Base-by-base conservation (phyloP, 2,797 vertebrate species). In the Antennarius maculatus region DNA sequence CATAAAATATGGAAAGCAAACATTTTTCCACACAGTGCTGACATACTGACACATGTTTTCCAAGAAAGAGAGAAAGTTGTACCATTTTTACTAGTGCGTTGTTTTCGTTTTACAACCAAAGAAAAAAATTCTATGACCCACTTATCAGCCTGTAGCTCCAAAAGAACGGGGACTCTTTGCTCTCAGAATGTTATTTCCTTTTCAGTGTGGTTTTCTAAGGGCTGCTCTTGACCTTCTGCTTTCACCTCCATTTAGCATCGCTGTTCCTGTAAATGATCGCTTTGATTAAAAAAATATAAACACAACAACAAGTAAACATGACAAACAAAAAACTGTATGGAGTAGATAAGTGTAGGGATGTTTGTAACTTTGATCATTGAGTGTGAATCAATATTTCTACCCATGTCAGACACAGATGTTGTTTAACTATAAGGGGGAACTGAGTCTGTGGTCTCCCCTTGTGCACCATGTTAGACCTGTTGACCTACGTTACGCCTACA, bases 21-120 rank as follows among this genome's bases (percentile, higher is more conserved):
- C 8, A 47, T 42, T 65, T 55, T 60, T 54, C 15, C 29, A 51
- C 17, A 70, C 46, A 37, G 5, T 13, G 17, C 54, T 71, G 73
- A 77, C 68, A 80, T 49, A 76, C 61, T 75, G 65, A 71, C 74
- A 81, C 57, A 65, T 23, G 66, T 80, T 64, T 54, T 60, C 56
- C 67, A 46, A 62, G 16, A 17, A 37, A 61, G 51, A 59, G 6
- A 1, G 7, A 9, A 15, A 34, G 7, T 4, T 13, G 3, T 18
- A 13, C 45, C 5, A 10, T 61, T 50, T 17, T 43, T 6, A 6
- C 5, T 72, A 43, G 71, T 42, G 49, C 65, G 51, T 74, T 42
- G 15, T 43, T 15, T 46, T 12, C 31, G 54, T 11, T 31, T 54
- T 73, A 48, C 13, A 34, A 12, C 14, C 28, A 54, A 7, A 45